Percentiles rank a stretch among this genome's conserved stretches.
These are phyloP conservation scores for Stenolophus ochropezus DNA, from an alignment of 2,888 invertebrate species.

Conservation along the genomic window DNA sequence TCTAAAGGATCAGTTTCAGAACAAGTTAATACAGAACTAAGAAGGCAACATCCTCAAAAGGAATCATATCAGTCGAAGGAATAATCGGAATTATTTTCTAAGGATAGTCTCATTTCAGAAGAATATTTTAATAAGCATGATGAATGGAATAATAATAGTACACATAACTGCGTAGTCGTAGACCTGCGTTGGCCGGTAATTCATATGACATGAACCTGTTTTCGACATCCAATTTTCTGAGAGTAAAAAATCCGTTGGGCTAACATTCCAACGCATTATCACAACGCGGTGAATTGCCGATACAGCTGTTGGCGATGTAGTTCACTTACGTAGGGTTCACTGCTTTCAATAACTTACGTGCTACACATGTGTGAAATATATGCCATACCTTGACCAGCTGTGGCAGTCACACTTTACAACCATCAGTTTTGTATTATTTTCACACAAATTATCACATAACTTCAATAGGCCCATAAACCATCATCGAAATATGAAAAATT, in stretches of 20 bases:
- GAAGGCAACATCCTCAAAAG: too few species aligned
- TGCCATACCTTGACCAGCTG: not conserved
- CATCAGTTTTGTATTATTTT: too few species aligned
- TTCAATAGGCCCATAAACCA: too few species aligned
- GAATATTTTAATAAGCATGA: not conserved
- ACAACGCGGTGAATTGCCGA: not conserved
- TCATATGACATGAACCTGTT: not conserved
- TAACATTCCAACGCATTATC: constrained; percentile 1
- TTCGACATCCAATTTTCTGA: constrained; percentile 15
- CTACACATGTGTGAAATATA: not conserved
- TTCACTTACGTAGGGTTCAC: constrained; percentile 11
- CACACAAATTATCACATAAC: not conserved
- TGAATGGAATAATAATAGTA: not conserved
- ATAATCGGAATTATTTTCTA: too few species aligned
- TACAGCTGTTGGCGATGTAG: constrained; percentile 6
- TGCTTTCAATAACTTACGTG: constrained; percentile 9
- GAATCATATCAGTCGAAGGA: too few species aligned
- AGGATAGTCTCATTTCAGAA: not conserved
- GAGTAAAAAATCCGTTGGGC: not conserved
- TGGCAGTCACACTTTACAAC: not conserved
- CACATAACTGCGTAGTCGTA: not conserved
- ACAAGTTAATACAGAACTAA: too few species aligned
- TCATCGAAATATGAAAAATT: too few species aligned
- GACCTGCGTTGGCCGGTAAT: not conserved
- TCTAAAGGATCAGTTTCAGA: too few species aligned